Conservation (phyloP, 2,888 invertebrate genomes). For the Lapara coniferarum region DNA sequence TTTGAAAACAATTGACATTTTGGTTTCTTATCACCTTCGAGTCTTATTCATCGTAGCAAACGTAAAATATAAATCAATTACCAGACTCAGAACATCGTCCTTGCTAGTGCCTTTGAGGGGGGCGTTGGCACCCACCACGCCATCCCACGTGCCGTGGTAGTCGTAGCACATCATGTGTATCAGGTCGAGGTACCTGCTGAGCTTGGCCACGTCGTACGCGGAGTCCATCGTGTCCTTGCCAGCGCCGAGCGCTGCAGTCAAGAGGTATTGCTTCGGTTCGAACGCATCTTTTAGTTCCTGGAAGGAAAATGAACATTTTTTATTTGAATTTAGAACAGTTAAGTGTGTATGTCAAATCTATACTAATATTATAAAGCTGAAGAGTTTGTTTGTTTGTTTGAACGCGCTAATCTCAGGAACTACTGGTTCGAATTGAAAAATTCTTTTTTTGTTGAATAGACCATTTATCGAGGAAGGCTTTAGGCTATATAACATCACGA, state of each 20-base stretch:
- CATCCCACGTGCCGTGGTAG: conserved; percentile 94
- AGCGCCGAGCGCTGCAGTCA: conserved; percentile 93
- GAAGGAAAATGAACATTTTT: conserved; percentile 22
- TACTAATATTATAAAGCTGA: too few species aligned
- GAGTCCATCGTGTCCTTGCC: conserved; percentile 89
- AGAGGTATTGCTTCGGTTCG: conserved; percentile 85
- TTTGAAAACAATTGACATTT: too few species aligned
- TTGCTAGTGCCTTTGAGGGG: conserved; percentile 84
- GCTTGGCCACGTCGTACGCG: conserved; percentile 89
- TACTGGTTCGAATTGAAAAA: too few species aligned
- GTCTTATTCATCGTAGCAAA: too few species aligned
- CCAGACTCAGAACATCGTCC: conserved; percentile 86
- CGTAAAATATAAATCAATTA: conserved; percentile 64
- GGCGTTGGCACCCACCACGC: conserved; percentile 89
- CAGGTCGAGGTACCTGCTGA: conserved; percentile 87
- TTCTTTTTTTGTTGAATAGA: too few species aligned
- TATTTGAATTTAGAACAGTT: too few species aligned
- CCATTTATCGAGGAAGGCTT: too few species aligned
- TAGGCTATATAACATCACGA: too few species aligned
- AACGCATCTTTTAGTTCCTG: conserved; percentile 90
- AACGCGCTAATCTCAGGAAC: too few species aligned
- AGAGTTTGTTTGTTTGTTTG: too few species aligned
- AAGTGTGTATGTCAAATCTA: too few species aligned
- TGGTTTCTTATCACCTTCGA: too few species aligned
- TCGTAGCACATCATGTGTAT: conserved; percentile 96